These are phyloP conservation scores for Lepus americanus DNA, from an alignment of 2,113 vertebrate species.

Conservation along the genomic window DNA sequence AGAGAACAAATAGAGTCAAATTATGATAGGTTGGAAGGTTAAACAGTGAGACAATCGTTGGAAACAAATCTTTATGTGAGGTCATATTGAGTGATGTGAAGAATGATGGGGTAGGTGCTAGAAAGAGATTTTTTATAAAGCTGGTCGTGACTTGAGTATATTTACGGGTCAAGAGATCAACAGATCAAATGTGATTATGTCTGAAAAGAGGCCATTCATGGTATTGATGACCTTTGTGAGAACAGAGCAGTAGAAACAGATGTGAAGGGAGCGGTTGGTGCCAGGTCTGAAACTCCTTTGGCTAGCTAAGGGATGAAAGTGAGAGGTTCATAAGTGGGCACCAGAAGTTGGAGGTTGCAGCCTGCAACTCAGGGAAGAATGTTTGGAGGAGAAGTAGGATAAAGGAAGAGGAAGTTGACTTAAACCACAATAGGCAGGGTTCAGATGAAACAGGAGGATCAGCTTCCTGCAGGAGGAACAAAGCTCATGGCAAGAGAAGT, in stretches of 20 bases:
- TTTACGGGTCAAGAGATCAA: neutral
- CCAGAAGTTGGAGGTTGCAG: neutral
- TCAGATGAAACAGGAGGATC: conserved; percentile 70
- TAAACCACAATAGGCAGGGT: conserved; percentile 70
- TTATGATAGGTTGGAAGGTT: conserved; percentile 6
- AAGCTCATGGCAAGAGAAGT: conserved; percentile 56
- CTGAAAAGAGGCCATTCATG: conserved; percentile 7
- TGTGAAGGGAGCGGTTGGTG: neutral
- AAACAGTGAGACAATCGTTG: neutral
- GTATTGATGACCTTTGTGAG: neutral
- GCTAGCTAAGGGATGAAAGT: conserved; percentile 8
- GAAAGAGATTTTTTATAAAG: neutral
- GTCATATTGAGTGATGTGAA: neutral
- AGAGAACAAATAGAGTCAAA: conserved; percentile 4
- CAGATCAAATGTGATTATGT: neutral
- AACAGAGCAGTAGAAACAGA: neutral
- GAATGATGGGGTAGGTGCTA: neutral
- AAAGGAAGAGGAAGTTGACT: conserved; percentile 73
- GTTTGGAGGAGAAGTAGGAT: conserved; percentile 73
- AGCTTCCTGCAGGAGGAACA: conserved; percentile 68
- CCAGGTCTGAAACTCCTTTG: neutral
- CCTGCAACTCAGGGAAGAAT: conserved; percentile 37
- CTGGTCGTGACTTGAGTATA: neutral
- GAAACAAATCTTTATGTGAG: neutral
- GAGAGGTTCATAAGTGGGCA: neutral